Evolutionary conservation across 1,140 invertebrate genomes (phyloP).

Genomic region (Drosophila gunungcola): DNA sequence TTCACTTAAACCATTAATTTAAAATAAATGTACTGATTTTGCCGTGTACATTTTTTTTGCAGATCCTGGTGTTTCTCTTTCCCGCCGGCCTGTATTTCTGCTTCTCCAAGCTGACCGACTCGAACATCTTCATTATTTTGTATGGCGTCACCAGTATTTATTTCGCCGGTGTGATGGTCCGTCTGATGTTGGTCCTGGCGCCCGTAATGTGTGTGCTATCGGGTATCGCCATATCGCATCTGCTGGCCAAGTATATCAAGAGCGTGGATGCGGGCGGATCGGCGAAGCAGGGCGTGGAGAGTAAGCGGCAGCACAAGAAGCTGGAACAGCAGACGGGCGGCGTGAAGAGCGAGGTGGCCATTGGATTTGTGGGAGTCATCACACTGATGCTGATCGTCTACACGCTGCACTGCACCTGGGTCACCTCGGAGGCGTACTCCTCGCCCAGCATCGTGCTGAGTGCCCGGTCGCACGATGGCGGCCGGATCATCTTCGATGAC

Average conservation of each 20-base stretch:
- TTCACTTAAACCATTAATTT: too few species aligned
- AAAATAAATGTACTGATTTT: constrained; percentile 1
- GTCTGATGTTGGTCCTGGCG: constrained; percentile 98
- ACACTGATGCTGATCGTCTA: constrained; percentile 95
- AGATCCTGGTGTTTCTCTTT: constrained; percentile 97
- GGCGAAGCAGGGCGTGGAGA: constrained; percentile 72
- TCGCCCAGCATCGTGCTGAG: constrained; percentile 98
- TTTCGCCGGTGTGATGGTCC: constrained; percentile 99
- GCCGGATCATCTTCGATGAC: constrained; percentile 97
- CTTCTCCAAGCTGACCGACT: constrained; percentile 96
- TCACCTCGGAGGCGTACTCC: constrained; percentile 99
- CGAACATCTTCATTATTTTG: constrained; percentile 98
- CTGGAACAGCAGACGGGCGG: constrained; percentile 92
- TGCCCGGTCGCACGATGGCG: constrained; percentile 96
- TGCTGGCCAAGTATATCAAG: constrained; percentile 96
- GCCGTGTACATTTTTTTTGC: constrained; percentile 50
- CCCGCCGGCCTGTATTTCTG: constrained; percentile 98
- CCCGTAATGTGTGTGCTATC: constrained; percentile 99
- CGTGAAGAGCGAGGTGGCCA: constrained; percentile 95
- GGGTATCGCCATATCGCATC: constrained; percentile 96
- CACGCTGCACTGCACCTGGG: constrained; percentile 99
- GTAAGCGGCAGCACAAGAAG: constrained; percentile 87
- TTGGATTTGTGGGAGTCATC: constrained; percentile 93
- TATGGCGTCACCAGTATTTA: constrained; percentile 99
- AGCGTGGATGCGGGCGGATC: constrained; percentile 89